phyloP scores from a whole-genome alignment of 2,797 vertebrate species.

The Pseudotriccus pelzelni region DNA sequence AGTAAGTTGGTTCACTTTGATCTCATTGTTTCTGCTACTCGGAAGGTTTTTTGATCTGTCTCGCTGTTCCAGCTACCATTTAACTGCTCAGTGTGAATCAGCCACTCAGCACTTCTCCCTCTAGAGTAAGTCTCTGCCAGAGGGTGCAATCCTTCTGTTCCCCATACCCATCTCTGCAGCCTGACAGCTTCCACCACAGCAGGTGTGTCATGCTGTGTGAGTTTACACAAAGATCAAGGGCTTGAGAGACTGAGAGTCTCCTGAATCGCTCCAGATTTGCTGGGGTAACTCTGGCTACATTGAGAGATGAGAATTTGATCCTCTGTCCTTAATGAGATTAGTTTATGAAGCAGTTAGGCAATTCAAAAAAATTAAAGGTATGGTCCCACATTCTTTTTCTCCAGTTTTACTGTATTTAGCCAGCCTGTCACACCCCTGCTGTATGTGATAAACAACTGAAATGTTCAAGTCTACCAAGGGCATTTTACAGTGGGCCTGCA shows the following conservation, averaged over 20 bases:
- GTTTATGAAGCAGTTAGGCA: background rate
- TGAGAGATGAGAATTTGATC: slow-evolving; percentile 34
- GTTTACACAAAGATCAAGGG: accelerated
- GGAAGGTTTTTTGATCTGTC: background rate
- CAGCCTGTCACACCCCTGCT: background rate
- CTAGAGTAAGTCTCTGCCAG: background rate
- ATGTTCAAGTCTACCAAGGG: background rate
- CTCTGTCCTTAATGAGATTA: slow-evolving; percentile 14
- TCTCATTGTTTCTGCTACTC: background rate
- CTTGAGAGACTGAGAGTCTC: background rate
- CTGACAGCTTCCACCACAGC: background rate
- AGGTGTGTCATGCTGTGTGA: background rate
- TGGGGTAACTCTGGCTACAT: background rate
- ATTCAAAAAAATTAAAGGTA: slow-evolving; percentile 32
- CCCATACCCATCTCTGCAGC: background rate
- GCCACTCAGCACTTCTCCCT: background rate
- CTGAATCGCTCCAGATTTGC: slow-evolving; percentile 8
- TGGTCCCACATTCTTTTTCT: background rate
- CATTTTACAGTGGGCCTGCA: background rate
- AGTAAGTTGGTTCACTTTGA: background rate
- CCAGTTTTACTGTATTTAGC: slow-evolving; percentile 37
- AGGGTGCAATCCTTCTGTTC: background rate
- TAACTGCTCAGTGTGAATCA: accelerated
- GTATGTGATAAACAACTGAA: slow-evolving; percentile 21
- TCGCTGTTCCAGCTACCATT: background rate